Base-by-base conservation (phyloP, 1,140 invertebrate species). In the Littorina saxatilis region DNA sequence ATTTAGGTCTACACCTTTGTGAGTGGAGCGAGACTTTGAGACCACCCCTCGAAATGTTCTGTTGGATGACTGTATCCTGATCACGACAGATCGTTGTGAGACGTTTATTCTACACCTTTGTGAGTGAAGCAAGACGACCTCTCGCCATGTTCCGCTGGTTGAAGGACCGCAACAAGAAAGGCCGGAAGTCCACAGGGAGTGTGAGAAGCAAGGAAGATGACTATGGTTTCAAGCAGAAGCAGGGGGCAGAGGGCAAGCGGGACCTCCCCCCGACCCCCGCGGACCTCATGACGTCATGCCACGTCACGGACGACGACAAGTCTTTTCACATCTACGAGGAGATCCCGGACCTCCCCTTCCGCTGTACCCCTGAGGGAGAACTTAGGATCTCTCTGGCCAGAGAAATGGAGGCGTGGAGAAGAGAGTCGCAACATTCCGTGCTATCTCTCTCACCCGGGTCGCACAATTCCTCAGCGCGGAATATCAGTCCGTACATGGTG, bases 301-400 rank as follows among this genome's bases (percentile, higher is more conserved):
- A 15, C 29, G 76, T 66, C 32, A 55, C 72, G 1, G 58, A 43
- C n/a, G 84, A 84, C 27, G 83, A 86, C 20, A 84, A 83, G 58
- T 81, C 83, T 9, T 80, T 83, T 9, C 87, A 88, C 72, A 87
- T 88, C 27, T 88, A 88, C 61, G 87, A 88, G 75, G 87, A 88
- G 79, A 88, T 88, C 35, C 83, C 84, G 20, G 87, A 88, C 58
- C 32, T 84, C 7, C 83, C 82, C 27, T 72, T 78, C 2, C 43
- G 39, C 79, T 68, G 63, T 58, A 76, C 72, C 13, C 80, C 63
- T 17, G 58, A 82, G 20, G 47, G 76, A 1, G 68, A 78, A 27
- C 39, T 82, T 2, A 72, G 76, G n/a, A 63, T 78, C 39, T 35
- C 58, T 29, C 37, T 58, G 15, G 61, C 66, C 11, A 75, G 66